These are phyloP conservation scores for Micropoecilia bifurca DNA, from an alignment of 2,797 vertebrate genomes.

Conservation along the genomic window DNA sequence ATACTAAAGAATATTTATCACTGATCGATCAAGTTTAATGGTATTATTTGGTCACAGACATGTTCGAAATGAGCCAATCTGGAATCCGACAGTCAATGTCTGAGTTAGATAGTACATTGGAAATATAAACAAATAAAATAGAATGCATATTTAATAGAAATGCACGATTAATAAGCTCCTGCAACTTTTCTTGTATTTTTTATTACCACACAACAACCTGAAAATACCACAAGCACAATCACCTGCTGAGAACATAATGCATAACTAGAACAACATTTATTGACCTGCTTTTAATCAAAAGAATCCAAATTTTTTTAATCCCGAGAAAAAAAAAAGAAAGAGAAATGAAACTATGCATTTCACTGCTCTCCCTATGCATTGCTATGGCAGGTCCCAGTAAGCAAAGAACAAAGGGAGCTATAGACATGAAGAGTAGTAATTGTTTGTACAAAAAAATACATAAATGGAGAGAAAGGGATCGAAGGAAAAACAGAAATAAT, in stretches of 20 bases:
- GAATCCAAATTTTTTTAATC: too few relatives aligned
- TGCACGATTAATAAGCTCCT: constrained; percentile 31
- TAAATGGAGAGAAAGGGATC: background rate
- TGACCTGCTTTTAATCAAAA: too few relatives aligned
- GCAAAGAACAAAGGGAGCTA: background rate
- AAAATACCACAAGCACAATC: constrained; percentile 47
- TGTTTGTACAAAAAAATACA: constrained; percentile 6
- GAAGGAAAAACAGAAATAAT: constrained; percentile 15
- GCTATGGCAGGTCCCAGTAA: too few relatives aligned
- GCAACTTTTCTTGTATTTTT: constrained; percentile 40
- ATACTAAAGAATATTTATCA: background rate
- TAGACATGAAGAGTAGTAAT: background rate
- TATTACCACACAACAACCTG: constrained; percentile 47
- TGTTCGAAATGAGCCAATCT: background rate
- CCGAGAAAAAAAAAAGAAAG: too few relatives aligned
- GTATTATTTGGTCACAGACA: background rate
- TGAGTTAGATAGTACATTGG: background rate
- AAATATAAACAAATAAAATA: background rate
- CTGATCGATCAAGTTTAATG: background rate
- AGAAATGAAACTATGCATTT: too few relatives aligned
- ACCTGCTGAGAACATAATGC: constrained; percentile 27
- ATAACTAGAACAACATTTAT: background rate
- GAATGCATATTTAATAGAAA: constrained; percentile 38
- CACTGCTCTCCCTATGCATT: too few relatives aligned
- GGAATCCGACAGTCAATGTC: background rate